These are phyloP conservation scores for Rhimphoctona megacephalus DNA, from an alignment of 2,888 invertebrate species.

Conservation along the genomic window DNA sequence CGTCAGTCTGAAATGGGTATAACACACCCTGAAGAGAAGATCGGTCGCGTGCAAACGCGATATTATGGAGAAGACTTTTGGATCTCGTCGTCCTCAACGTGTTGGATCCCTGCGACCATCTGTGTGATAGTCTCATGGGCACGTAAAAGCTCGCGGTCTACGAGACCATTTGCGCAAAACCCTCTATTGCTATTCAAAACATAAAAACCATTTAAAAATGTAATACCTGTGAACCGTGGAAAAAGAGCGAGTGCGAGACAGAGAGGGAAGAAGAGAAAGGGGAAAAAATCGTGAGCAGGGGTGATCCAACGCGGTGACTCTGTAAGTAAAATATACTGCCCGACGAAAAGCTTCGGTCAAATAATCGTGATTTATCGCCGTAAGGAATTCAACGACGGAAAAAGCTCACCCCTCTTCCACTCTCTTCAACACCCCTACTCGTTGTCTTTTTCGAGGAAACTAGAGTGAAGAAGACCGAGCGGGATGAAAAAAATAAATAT, in stretches of 20 bases:
- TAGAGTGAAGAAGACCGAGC: constrained; percentile 7
- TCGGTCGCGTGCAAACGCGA: constrained; percentile 40
- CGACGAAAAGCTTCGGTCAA: constrained; percentile 83
- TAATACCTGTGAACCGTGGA: constrained; percentile 78
- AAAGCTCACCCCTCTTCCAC: constrained; percentile 24
- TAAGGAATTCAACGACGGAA: constrained; percentile 79
- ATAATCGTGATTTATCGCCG: constrained; percentile 85
- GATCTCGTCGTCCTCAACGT: constrained; percentile 12
- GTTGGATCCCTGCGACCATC: constrained; percentile 30
- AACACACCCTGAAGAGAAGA: constrained; percentile 62
- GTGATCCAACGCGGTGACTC: constrained; percentile 84
- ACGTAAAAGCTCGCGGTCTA: constrained; percentile 51
- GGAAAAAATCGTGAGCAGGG: constrained; percentile 69
- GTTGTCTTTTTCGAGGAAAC: constrained; percentile 2
- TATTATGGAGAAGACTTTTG: constrained; percentile 42
- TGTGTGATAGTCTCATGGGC: constrained; percentile 48
- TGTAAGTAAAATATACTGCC: constrained; percentile 85
- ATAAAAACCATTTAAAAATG: constrained; percentile 85
- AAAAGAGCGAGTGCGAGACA: background rate
- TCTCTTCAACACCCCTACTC: constrained; percentile 9
- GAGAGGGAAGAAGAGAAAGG: constrained; percentile 7
- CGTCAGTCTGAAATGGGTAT: constrained; percentile 81
- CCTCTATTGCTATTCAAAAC: constrained; percentile 85
- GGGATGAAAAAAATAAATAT: background rate
- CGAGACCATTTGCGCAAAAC: constrained; percentile 61